phyloP scores from a whole-genome alignment of 2,888 invertebrate genomes.

The Leptinotarsa peninsularis region DNA sequence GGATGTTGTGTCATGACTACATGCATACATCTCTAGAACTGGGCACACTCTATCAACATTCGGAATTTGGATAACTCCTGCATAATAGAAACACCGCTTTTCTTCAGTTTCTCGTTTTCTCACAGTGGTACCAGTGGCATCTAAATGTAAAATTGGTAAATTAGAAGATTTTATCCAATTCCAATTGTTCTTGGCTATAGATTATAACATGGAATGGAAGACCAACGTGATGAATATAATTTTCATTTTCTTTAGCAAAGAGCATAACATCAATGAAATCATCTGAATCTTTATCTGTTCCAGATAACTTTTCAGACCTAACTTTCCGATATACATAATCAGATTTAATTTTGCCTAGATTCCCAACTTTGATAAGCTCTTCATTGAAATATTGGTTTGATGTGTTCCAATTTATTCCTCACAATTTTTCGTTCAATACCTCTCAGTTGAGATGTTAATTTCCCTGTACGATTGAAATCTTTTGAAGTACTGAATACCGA shows the following conservation, averaged over 20 bases:
- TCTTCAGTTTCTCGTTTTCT: constrained; percentile 19
- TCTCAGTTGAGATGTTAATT: constrained; percentile 17
- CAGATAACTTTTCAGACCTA: constrained; percentile 24
- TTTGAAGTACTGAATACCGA: constrained; percentile 12
- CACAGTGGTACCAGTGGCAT: constrained; percentile 25
- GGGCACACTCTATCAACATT: constrained; percentile 21
- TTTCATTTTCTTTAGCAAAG: constrained; percentile 9
- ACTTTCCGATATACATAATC: constrained; percentile 26
- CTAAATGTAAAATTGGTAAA: constrained; percentile 25
- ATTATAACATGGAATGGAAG: constrained; percentile 24
- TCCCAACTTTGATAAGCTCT: constrained; percentile 7
- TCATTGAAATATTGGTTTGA: constrained; percentile 11
- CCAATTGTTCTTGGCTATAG: constrained; percentile 25
- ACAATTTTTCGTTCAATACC: constrained; percentile 10
- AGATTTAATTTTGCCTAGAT: constrained; percentile 22
- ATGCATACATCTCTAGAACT: constrained; percentile 22
- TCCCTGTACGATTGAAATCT: constrained; percentile 3
- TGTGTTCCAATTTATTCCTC: constrained; percentile 11
- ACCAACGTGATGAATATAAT: constrained; percentile 18
- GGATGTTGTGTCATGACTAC: constrained; percentile 28
- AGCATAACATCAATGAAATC: constrained; percentile 22
- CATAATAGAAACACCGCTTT: constrained; percentile 29
- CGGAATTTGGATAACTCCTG: constrained; percentile 23
- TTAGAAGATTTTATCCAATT: constrained; percentile 17
- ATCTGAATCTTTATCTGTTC: constrained; percentile 25